Evolutionary conservation across 2,797 vertebrate genomes (phyloP), one percentile per base, ranked within the genome.

Genomic region (Macropus fuliginosus): DNA sequence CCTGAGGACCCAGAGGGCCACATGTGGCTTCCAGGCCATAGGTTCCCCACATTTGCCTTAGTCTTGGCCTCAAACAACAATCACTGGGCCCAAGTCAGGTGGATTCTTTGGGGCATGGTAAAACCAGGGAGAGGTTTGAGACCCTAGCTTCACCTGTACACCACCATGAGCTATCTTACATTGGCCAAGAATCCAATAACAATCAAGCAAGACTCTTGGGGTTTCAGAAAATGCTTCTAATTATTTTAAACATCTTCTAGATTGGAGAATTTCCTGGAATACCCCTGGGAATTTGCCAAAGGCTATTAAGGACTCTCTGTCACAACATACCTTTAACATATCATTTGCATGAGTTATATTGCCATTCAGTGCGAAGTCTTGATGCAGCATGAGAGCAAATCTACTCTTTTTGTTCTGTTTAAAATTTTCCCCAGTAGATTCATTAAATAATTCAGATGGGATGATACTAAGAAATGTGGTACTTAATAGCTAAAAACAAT

Each of bases 261-360:
- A 95, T 1, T 97, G 92, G 92, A 97, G 54, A 54, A 91, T 95
- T 97, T 98, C 94, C 96, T 96, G 96, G 91, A 98, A 96, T 92
- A 94, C 96, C 55, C 97, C 0, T 0, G 40, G 96, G 92, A 96
- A 96, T 95, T 98, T 97, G 91, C 95, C 89, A 34, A 96, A 89
- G 74, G 93, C 94, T 97, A 95, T 95, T 31, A 97, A 93, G 46
- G 98, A 97, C 90, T 27, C 94, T 95, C 21, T 56, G 46, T 94
- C 96, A 94, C 18, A 97, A 95, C 66, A 96, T 94, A 96, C 50
- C 59, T 93, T 54, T 94, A 97, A 93, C 5, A 94, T 0, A 2
- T 31, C 34, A 57, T 46, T 96, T 97, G 21, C 91, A 96, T 96
- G 89, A 59, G 95, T 11, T 93, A 27, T 81, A 94, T 94, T 11